Evolutionary conservation across 2,797 vertebrate species (phyloP).

Genomic region (Onychomys arenicola): DNA sequence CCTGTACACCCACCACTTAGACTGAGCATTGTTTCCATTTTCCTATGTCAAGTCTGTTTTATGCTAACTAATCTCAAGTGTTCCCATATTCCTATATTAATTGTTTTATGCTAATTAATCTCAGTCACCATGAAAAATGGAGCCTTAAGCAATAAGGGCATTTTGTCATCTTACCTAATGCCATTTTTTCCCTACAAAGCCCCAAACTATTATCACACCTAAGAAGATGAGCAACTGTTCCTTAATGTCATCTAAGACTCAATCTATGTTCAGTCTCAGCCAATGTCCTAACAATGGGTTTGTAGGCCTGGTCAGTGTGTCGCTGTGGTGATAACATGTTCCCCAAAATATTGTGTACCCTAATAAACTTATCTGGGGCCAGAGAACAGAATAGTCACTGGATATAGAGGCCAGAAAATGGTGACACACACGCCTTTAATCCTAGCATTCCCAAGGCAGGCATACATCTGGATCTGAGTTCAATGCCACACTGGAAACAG

Average conservation of each 20-base stretch:
- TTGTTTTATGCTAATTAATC: constrained; percentile 18
- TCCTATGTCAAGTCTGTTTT: neutral
- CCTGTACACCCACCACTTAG: neutral
- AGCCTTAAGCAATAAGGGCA: constrained; percentile 6
- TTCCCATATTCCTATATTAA: constrained; percentile 14
- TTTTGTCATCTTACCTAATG: neutral
- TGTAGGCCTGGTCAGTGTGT: neutral
- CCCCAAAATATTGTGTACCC: too few relatives aligned
- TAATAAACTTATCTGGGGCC: too few relatives aligned
- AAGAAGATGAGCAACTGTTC: neutral
- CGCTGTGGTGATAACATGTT: too few relatives aligned
- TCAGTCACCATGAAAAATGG: neutral
- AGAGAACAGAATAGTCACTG: too few relatives aligned
- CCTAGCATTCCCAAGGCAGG: too few relatives aligned
- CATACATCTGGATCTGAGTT: too few relatives aligned
- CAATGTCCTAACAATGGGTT: neutral
- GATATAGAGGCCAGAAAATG: too few relatives aligned
- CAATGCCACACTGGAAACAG: too few relatives aligned
- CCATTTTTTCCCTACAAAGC: neutral
- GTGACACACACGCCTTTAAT: too few relatives aligned
- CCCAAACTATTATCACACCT: neutral
- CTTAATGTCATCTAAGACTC: neutral
- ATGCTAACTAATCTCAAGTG: neutral
- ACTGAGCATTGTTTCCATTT: constrained; percentile 7
- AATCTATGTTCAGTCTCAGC: neutral